Conservation (phyloP, 2,797 vertebrate genomes). For the Eleutherodactylus coqui region DNA sequence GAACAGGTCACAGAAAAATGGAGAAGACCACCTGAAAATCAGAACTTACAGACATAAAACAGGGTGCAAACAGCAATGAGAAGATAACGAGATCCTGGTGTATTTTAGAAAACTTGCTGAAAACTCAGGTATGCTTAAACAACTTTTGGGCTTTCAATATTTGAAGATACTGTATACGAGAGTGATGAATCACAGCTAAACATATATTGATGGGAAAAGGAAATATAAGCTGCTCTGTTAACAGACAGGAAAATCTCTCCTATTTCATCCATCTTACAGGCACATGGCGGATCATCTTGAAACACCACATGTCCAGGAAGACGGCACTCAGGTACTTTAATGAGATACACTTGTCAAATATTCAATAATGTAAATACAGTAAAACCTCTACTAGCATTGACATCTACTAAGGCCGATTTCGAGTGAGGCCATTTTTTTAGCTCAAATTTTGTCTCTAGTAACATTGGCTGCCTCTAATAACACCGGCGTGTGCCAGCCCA, state of each 20-base stretch:
- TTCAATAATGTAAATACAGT: not conserved
- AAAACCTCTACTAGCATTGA: too few relatives aligned
- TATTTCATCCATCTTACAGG: constrained; percentile 82
- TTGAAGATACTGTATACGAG: constrained; percentile 86
- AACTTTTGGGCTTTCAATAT: constrained; percentile 42
- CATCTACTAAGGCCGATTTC: too few relatives aligned
- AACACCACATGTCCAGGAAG: constrained; percentile 82
- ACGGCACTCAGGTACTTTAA: constrained; percentile 83
- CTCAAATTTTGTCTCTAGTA: too few relatives aligned
- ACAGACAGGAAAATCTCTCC: constrained; percentile 83
- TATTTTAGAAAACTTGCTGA: too few relatives aligned
- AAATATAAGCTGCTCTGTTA: constrained; percentile 80
- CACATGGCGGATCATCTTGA: constrained; percentile 85
- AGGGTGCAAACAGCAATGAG: too few relatives aligned
- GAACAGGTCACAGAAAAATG: too few relatives aligned
- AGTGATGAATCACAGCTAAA: constrained; percentile 88
- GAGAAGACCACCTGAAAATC: too few relatives aligned
- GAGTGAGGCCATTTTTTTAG: too few relatives aligned
- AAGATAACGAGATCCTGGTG: too few relatives aligned
- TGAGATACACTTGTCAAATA: not conserved
- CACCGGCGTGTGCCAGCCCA: too few relatives aligned
- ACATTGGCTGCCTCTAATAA: too few relatives aligned
- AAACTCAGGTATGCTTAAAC: not conserved
- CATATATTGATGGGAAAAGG: constrained; percentile 87
- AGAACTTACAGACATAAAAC: too few relatives aligned